Evolutionary conservation across 2,888 invertebrate genomes (phyloP), one percentile per base, ranked within the genome.

Genomic region (Drosophila anceps): DNA sequence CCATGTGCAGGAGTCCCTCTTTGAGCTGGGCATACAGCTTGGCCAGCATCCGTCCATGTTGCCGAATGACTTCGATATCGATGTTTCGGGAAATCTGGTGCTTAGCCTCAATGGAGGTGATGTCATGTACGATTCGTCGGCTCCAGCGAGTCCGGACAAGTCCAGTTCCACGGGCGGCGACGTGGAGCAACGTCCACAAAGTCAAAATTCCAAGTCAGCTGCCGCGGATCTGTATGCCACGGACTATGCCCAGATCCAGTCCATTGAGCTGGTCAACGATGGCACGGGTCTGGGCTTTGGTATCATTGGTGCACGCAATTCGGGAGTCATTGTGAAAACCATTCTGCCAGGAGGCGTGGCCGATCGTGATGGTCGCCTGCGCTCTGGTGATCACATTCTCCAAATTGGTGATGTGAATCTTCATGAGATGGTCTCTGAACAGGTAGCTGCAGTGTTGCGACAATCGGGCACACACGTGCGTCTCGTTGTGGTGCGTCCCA

Each of bases 271-370:
- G 77, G 96, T 98, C 51, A 99, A 99, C 93, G 99, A 99, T 95
- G 99, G 98, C 73, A 97, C 98, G 69, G 99, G 99, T 35, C 95
- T 99, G 82, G 99, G 99, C 43, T 99, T 99, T 94, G 99, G 98
- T 71, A 99, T 99, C 90, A 98, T 99, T 91, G 99, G 99, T 29
- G 98, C 97, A 55, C 95, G 98, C 84, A 98, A 98, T 81, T 98
- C 99, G 81, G 99, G 99, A 8, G 99, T 99, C n/a, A 99, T 99
- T 76, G 99, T 99, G 15, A 99, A 99, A 93, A 99, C 99, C 18
- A 99, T 99, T 82, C 94, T 99, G 69, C 98, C 98, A 0, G 99
- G 98, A 8, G 99, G 99, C 61, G 98, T 99, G 4, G 99, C 99
- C 10, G 99, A 99, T 93, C 95, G 98, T 84, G 99, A 99, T 94